phyloP scores from a whole-genome alignment of 2,888 invertebrate species.

The Lamproptera curius region DNA sequence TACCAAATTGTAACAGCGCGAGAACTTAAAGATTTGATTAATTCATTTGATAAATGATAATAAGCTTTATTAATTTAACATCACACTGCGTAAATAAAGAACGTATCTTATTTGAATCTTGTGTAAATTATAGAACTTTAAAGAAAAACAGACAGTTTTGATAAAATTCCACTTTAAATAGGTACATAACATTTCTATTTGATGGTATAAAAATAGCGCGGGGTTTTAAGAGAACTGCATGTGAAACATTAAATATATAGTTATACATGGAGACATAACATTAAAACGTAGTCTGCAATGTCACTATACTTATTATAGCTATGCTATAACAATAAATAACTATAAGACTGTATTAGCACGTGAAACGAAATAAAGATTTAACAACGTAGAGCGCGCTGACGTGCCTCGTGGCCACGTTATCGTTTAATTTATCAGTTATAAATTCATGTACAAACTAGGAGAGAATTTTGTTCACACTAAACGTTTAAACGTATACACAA shows the following conservation, averaged over 20 bases:
- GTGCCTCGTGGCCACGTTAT: constrained; percentile 5
- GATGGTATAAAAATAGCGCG: no score
- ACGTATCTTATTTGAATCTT: no score
- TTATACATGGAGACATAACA: not conserved
- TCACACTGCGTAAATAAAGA: no score
- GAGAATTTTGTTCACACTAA: constrained; percentile 12
- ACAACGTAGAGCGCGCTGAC: constrained; percentile 7
- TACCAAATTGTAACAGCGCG: no score
- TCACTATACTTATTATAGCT: not conserved
- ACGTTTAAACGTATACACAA: not conserved
- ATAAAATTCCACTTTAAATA: no score
- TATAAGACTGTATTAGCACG: constrained; percentile 9
- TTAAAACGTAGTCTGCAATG: not conserved
- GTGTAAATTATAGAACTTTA: no score
- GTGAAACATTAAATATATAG: not conserved
- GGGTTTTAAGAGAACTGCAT: no score
- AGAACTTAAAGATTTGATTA: no score
- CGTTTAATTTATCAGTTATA: constrained; percentile 15
- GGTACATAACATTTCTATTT: no score
- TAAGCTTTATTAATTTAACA: no score
- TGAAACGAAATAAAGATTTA: constrained; percentile 17
- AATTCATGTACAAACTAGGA: constrained; percentile 11
- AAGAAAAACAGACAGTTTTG: no score
- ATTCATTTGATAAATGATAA: no score
- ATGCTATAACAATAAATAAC: constrained; percentile 15